Evolutionary conservation across 1,140 invertebrate genomes (phyloP), one percentile per base, ranked within the genome.

Genomic region (Trichoplusia ni): DNA sequence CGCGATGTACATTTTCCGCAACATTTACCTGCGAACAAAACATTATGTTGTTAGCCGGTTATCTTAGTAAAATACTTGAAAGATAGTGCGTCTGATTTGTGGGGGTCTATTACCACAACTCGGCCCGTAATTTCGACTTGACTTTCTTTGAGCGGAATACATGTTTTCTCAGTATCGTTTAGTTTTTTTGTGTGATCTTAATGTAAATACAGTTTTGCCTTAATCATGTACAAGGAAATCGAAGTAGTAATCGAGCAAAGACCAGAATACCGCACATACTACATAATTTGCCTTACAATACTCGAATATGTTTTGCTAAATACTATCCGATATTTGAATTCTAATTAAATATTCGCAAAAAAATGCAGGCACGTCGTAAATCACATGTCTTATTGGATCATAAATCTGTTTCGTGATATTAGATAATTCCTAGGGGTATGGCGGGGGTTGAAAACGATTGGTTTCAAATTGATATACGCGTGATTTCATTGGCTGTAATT

Each of bases 381-480:
- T 51, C 47, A 51, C 25, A 25, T 19, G 35, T 47, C 47, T 16
- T 9, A 29, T 9, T 33, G 21, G 38, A 38, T 54, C 51, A 40
- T 54, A 54, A 54, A 54, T 54, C 38, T 54, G 21, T 25, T 37
- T 27, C 9, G 33, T 14, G 51, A 16, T 40, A 54, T 54, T 25
- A 21, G 51, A 54, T 47, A 47, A 38, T 11, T 40, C 21, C 35
- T 23, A 21, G 25, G 35, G 51, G 51, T 11, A 18, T 1, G n/a
- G 3, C 31, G 25, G 11, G 29, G 19, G 25, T 27, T 14, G 8
- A 7, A 23, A 19, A 13, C 35, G 51, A 54, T 54, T 54, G 51
- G 33, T 37, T 54, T 54, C 35, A 16, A 16, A 27, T 40, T n/a
- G n/a, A n/a, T n/a, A n/a, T n/a, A n/a, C n/a, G n/a, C n/a, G n/a